Base-by-base conservation (phyloP, 2,113 vertebrate genomes). In the Corapipo altera region DNA sequence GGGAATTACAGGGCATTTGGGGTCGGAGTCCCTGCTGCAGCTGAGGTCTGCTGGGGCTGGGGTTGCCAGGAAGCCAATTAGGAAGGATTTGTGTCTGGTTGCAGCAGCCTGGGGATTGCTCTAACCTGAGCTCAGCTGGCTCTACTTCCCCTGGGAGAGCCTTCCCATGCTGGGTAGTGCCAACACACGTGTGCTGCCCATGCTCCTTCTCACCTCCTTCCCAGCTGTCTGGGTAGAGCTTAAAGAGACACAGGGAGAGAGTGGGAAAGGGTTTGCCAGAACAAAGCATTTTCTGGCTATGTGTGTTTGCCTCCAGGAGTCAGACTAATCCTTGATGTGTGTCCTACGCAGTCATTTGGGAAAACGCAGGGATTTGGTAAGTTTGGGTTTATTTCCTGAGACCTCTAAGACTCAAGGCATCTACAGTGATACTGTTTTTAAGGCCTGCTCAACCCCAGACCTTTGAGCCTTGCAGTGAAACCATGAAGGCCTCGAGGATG, bases 41-140 rank as follows among this genome's bases (percentile, higher is more conserved):
- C 39, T 5, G 0, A 89, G 37, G 24, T 88, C 71, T 80, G 55
- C 59, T 54, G 82, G 55, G 91, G 51, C 44, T 7, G 32, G 35
- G 51, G 15, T 44, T 95, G 79, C 86, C 11, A 54, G 90, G 88
- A 83, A 92, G 85, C 79, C 75, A 95, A 72, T 92, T 94, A 93
- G 41, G 73, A 84, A 86, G 75, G 62, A 85, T 93, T 96, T 88
- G 64, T 93, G 65, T 80, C 75, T 84, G 78, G 79, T 86, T 96
- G 69, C 69, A 71, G 88, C 59, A 96, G 75, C 87, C 84, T 92
- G 89, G 61, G 94, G 76, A 85, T 80, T 90, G 43, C 65, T 96
- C 67, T 59, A 81, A 67, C 93, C 59, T 77, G 90, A 95, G 79
- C 90, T 96, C 93, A 95, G 90, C 88, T 95, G 95, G 78, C 92